A percentile compares a stretch with the other conserved stretches of the same genome.
phyloP scores from a whole-genome alignment of 2,797 vertebrate species.

The Gambelia wislizenii region DNA sequence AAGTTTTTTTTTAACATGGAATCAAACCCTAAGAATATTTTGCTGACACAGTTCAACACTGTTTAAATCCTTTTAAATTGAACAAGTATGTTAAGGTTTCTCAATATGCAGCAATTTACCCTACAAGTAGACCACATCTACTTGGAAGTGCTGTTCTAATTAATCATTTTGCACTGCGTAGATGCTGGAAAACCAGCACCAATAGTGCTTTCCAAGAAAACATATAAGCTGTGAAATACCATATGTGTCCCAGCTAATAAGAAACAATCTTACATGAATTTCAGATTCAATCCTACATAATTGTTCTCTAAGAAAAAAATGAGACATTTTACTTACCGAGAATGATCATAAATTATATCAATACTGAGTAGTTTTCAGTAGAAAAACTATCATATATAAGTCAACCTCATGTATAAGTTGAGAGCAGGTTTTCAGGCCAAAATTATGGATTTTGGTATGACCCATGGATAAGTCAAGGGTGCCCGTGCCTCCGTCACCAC shows the following conservation, averaged over 20 bases:
- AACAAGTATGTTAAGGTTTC: not conserved
- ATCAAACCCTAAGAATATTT: not conserved
- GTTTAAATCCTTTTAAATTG: not conserved
- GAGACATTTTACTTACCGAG: no score
- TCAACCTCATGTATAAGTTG: no score
- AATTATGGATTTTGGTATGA: no score
- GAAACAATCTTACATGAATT: not conserved
- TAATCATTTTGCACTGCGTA: not conserved
- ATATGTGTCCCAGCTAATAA: not conserved
- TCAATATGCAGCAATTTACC: not conserved
- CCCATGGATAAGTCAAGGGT: no score
- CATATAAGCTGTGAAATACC: not conserved
- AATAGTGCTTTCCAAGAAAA: not conserved
- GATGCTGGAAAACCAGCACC: not conserved
- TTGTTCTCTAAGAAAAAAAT: no score
- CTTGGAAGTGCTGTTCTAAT: not conserved
- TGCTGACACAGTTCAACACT: not conserved
- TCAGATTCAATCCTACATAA: not conserved
- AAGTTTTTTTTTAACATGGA: not conserved
- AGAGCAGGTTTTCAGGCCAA: no score
- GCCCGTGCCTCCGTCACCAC: no score
- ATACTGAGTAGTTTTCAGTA: no score
- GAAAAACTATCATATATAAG: no score
- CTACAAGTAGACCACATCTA: not conserved
- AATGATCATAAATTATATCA: no score